Conservation (phyloP, 2,888 invertebrate genomes). For the Leucophora obtusa region DNA sequence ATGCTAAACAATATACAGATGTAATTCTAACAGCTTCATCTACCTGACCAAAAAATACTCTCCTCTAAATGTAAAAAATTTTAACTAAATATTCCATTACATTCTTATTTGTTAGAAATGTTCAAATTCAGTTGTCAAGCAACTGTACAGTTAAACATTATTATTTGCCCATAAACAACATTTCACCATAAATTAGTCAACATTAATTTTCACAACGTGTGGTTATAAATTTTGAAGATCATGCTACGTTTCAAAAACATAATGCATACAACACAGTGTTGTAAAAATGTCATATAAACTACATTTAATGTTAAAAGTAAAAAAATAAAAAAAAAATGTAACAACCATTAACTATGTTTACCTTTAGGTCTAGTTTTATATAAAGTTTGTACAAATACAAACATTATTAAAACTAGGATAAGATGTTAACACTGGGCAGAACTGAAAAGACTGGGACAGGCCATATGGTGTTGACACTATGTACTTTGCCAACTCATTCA, state of each 20-base stretch:
- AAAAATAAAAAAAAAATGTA: background rate
- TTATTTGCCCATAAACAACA: background rate
- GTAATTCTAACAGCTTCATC: too few relatives aligned
- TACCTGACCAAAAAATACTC: too few relatives aligned
- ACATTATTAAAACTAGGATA: background rate
- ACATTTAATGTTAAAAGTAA: background rate
- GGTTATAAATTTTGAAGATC: background rate
- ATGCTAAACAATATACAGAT: too few relatives aligned
- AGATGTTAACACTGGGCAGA: background rate
- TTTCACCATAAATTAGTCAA: background rate
- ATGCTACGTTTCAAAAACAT: background rate
- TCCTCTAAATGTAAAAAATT: too few relatives aligned
- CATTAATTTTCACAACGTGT: background rate
- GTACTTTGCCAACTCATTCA: conserved; percentile 23
- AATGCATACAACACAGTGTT: background rate
- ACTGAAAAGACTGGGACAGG: background rate
- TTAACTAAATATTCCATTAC: too few relatives aligned
- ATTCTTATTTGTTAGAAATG: too few relatives aligned
- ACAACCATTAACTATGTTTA: conserved; percentile 2
- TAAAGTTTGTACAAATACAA: background rate
- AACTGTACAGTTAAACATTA: background rate
- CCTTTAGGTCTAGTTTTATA: background rate
- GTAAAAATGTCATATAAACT: background rate
- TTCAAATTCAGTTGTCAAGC: background rate
- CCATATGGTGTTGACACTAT: conserved; percentile 26